Base-by-base conservation (phyloP, 2,888 invertebrate species). In the Odontomyia ornata region DNA sequence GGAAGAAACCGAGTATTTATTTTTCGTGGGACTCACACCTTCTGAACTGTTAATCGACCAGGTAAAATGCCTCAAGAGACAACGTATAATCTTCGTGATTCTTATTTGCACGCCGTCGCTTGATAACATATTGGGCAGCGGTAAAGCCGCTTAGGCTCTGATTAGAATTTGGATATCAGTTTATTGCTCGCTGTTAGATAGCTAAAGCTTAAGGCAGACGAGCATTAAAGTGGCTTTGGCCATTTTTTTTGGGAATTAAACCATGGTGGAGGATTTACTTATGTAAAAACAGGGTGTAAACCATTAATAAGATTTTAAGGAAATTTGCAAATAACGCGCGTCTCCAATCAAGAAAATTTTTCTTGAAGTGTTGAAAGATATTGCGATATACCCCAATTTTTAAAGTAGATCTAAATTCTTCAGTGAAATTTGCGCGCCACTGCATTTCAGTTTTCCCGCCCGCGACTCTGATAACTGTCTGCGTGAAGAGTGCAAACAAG, bases 1-100 rank as follows among this genome's bases (percentile, higher is more conserved):
- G 52, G 7, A 15, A 52, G 18, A 52, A 52, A n/a, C 15, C 15
- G n/a, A n/a, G 52, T 15, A 15, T 52, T 52, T 52, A 43, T n/a
- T 3, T 9, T 52, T 52, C 52, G 52, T 18, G 18, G 13, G 15
- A 15, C 15, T 52, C n/a, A 52, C 52, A 15, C 52, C 15, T 52
- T 52, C 23, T 21, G 57, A 9, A 23, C 57, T 60, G 57, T 25
- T 60, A 60, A 60, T 60, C 57, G 57, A 13, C 57, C 57, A 60
- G 57, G 57, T 60, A 25, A 60, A 25, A 60, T 60, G 57, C 57
- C 57, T 23, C 57, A 60, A 60, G 25, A 60, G 18, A 60, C 57
- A 60, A 5, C 21, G 21, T 13, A 23, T 13, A 11, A 25, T 60
- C 25, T 60, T 60, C 21, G 57, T 60, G 25, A 23, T 13, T 25